Evolutionary conservation across 2,888 invertebrate species (phyloP), one percentile per base, ranked within the genome.

Genomic region (Harmothoe impar): DNA sequence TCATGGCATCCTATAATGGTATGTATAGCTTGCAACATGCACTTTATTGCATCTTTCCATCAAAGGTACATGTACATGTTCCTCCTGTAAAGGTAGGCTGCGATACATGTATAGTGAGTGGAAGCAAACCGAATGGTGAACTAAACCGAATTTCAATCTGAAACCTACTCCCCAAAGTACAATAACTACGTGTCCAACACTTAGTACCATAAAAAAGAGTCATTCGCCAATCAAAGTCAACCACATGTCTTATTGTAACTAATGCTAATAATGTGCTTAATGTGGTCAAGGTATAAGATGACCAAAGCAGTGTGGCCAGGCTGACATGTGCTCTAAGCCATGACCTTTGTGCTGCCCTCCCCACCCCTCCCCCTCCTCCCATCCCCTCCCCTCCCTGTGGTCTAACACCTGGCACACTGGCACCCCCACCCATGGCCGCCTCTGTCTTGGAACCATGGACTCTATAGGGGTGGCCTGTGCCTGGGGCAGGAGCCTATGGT

Each of bases 221-320:
- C n/a, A 43, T 29, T 72, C 31, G 72, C n/a, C 15, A 68, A n/a
- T n/a, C n/a, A n/a, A n/a, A n/a, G 72, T n/a, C 62, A 62, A 62
- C n/a, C 62, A 62, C 62, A 62, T 3, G 1, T 12, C 5, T n/a
- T 62, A n/a, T 62, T 62, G 62, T 62, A 20, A 62, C 62, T n/a
- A n/a, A 20, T 62, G 62, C n/a, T 62, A 3, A 62, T 20, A n/a
- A 12, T 62, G 3, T n/a, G 62, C 20, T 62, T 62, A 62, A 62
- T 62, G 62, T 62, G 72, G 72, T 29, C 72, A 72, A 25, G 29
- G 72, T 72, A 72, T 72, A 29, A 72, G 72, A 29, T 72, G 25
- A 72, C 72, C 72, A 72, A 72, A 72, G 72, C 25, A 29, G 15
- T 25, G n/a, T 72, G 72, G 25, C 72, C 72, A 15, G 15, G 7